A percentile compares a stretch with the other conserved stretches of the same genome.
These are phyloP conservation scores for Oryctolagus cuniculus DNA, from an alignment of 2,113 vertebrate genomes.

Conservation along the genomic window mOryCun1.1 NC_091432.1:114893001-114893500, in stretches of 20 bases:
- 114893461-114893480: slow-evolving; percentile 61
- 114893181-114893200: slow-evolving; percentile 73
- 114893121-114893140: neutral
- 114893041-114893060: slow-evolving; percentile 79
- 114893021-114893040: slow-evolving; percentile 66
- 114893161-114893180: neutral
- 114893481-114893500: neutral
- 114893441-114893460: neutral
- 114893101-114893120: slow-evolving; percentile 71
- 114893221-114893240: slow-evolving; percentile 73
- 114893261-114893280: neutral
- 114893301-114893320: neutral
- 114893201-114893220: slow-evolving; percentile 73
- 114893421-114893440: slow-evolving; percentile 82
- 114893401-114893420: slow-evolving; percentile 76
- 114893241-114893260: neutral
- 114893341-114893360: neutral
- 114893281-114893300: neutral
- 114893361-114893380: neutral
- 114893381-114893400: neutral
- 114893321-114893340: neutral
- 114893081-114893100: slow-evolving; percentile 64
- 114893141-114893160: slow-evolving; percentile 25
- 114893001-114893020: slow-evolving; percentile 68
- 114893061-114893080: slow-evolving; percentile 67